Evolutionary conservation across 2,888 invertebrate species (phyloP), one percentile per base, ranked within the genome.

Genomic region (Parnassius apollo): DNA sequence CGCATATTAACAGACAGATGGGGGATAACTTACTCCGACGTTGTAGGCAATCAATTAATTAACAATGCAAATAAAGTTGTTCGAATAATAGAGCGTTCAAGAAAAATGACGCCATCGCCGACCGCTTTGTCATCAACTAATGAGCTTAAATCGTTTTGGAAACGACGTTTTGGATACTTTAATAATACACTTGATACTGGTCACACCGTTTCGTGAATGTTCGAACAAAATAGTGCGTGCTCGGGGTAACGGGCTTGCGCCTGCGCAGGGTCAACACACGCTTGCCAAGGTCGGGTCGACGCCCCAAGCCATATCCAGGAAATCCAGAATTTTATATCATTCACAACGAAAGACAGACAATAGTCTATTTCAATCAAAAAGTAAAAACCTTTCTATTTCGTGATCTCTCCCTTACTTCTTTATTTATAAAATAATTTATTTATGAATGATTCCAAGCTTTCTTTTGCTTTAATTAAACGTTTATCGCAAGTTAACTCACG

Each of bases 251-350:
- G 83, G 84, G 76, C 75, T 71, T 62, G 44, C 62, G 65, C 62
- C 69, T 71, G 83, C 86, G 86, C 87, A 83, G 86, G 88, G 85
- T 89, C 88, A 88, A 88, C 79, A 85, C 62, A 80, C 83, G 82
- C 83, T 69, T 72, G 70, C 72, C 83, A 87, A 86, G 88, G 86
- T 71, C 85, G 82, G 82, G 85, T 85, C 85, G 76, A 77, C 71
- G 86, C 69, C 78, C 85, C 65, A 64, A 61, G 48, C 67, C 61
- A 62, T 35, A 64, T 62, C 66, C 66, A 59, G 66, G 44, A 35
- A 60, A 42, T 57, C 57, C 62, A 53, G 62, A 57, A 12, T 51
- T 56, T n/a, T 18, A 57, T 46, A 53, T 42, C 44, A 9, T 11
- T 44, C 2, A 44, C 44, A 11, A 44, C 1, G 11, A 35, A 35